phyloP scores from a whole-genome alignment of 2,888 invertebrate species.

The Isotomurus palustris region DNA sequence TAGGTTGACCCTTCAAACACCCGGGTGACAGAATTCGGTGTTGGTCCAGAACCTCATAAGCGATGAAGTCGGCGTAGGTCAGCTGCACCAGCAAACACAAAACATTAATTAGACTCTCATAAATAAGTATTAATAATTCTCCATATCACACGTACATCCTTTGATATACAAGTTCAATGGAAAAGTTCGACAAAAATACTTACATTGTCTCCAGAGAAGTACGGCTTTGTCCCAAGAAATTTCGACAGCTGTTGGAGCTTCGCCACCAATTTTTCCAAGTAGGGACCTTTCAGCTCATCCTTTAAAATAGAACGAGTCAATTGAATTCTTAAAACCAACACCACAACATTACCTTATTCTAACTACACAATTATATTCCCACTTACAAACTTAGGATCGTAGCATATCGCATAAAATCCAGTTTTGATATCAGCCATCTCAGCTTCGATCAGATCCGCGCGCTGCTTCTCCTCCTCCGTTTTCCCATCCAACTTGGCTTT shows the following conservation, averaged over 20 bases:
- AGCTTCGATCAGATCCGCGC: constrained; percentile 50
- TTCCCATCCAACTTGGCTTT: constrained; percentile 52
- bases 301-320: constrained; percentile 22
- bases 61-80: constrained; percentile 51
- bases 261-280: constrained; percentile 47
- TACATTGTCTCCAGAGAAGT: constrained; percentile 51
- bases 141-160: too few relatives aligned
- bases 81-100: constrained; percentile 47
- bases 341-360: background rate
- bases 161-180: too few relatives aligned
- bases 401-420: constrained; percentile 49
- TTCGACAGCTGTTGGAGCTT: constrained; percentile 49
- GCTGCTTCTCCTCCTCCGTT: constrained; percentile 49
- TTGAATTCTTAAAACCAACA: constrained; percentile 7
- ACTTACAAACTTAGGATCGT: constrained; percentile 51
- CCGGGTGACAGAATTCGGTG: constrained; percentile 48
- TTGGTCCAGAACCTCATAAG: constrained; percentile 52
- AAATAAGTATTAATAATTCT: too few relatives aligned
- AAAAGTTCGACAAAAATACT: constrained; percentile 26
- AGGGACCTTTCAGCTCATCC: constrained; percentile 49
- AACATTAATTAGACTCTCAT: too few relatives aligned
- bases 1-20: constrained; percentile 48
- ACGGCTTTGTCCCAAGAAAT: constrained; percentile 50
- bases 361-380: background rate
- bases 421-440: constrained; percentile 51